Base-by-base conservation (phyloP, 2,113 vertebrate genomes). In the Electrona antarctica region DNA sequence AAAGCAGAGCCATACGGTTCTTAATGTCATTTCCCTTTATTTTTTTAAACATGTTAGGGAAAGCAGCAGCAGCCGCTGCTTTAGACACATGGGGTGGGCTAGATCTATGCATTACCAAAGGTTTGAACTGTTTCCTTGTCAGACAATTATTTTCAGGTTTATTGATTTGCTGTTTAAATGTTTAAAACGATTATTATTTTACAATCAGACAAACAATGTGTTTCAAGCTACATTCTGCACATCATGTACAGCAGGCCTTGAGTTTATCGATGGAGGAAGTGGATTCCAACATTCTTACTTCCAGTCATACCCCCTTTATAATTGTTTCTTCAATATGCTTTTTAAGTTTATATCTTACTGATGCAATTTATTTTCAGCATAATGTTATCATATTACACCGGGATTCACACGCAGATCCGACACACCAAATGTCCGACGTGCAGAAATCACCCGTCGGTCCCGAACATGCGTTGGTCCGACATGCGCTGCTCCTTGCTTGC, bases 41-140 rank as follows among this genome's bases (percentile, higher is more conserved):
- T 85, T 86, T 85, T 74, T 76, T 71, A 73, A 80, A 75, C 13
- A 12, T 67, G 47, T 67, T 55, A 50, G 2, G 7, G 64, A 59
- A 12, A 48, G 68, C 62, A 51, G 55, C 67, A 67, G 55, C 67
- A n/a, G n/a, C 66, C 45, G 46, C 67, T 69, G 55, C 67, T 69
- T 71, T 29, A 41, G 13, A 68, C 71, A 15, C 14, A 65, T 29
- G 67, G 21, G 80, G 81, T 80, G 77, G 79, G 69, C 87, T 54
- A 86, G 86, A 93, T 87, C 91, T 93, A 93, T 93, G 93, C 93
- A 92, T 92, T 88, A 92, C 93, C 91, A 94, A 93, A 93, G 87
- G 82, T 83, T 85, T 78, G 84, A 70, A 86, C 91, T 88, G 84
- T 89, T 91, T 60, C 69, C 59, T 11, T 83, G 55, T 80, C 64